Evolutionary conservation across 2,113 vertebrate genomes (phyloP).

Genomic region (Muntiacus muntjak): DNA sequence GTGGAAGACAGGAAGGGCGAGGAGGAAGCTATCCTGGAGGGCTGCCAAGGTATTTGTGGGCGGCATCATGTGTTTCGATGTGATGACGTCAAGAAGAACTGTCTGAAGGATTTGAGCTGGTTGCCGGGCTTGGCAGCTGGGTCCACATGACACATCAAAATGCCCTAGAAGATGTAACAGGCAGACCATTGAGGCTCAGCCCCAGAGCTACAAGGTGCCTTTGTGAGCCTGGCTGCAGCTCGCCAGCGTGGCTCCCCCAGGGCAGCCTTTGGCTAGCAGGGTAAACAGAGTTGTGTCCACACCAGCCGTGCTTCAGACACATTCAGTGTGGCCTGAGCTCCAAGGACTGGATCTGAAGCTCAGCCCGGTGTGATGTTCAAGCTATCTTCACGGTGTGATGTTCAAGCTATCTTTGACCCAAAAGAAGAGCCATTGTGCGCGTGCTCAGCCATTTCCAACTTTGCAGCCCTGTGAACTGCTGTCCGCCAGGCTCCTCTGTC

Average conservation of each 20-base stretch:
- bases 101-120: background rate
- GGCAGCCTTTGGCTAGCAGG: background rate
- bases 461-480: background rate
- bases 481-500: background rate
- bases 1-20: background rate
- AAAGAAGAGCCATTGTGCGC: background rate
- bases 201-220: background rate
- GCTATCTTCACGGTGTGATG: background rate
- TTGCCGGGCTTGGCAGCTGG: background rate
- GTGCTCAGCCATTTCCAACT: background rate
- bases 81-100: conserved; percentile 7
- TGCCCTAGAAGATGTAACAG: background rate
- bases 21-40: background rate
- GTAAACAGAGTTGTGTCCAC: background rate
- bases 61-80: background rate
- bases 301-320: background rate
- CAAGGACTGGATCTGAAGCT: background rate
- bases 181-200: background rate
- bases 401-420: background rate
- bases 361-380: background rate
- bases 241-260: background rate
- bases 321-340: background rate
- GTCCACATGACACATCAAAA: background rate
- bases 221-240: background rate
- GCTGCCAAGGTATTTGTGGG: background rate